Conservation (phyloP, 2,113 vertebrate genomes). For the Notarius lentiginosus region DNA sequence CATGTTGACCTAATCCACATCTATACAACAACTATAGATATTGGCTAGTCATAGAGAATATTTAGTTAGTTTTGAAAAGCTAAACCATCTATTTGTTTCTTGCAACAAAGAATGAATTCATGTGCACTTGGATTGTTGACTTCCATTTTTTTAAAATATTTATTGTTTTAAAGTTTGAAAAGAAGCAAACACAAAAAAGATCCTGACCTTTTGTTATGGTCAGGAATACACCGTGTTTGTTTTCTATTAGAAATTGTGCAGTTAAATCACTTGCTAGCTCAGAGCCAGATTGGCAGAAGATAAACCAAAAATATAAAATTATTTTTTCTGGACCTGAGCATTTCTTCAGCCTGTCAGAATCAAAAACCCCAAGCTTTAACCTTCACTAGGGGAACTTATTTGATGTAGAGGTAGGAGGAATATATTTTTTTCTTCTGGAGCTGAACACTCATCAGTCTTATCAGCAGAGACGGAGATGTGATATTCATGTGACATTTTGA, state of each 20-base stretch:
- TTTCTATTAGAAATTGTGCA: slow-evolving; percentile 47
- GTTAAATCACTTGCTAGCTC: slow-evolving; percentile 48
- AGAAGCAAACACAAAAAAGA: not conserved
- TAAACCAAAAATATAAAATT: slow-evolving; percentile 40
- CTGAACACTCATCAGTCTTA: not conserved
- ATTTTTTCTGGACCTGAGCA: slow-evolving; percentile 5
- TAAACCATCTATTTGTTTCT: not conserved
- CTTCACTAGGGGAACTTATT: not conserved
- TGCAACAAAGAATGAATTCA: not conserved
- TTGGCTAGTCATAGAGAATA: not conserved
- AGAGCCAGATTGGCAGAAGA: slow-evolving; percentile 22
- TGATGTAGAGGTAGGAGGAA: not conserved
- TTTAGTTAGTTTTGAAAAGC: not conserved
- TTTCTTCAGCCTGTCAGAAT: slow-evolving; percentile 26
- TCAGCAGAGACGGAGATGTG: not conserved
- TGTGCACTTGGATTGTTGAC: not conserved
- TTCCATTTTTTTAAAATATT: not conserved
- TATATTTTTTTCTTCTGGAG: not conserved
- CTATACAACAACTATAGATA: not conserved
- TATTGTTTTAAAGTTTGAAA: not conserved
- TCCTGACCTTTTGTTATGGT: not conserved
- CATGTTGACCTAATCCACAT: too few species aligned
- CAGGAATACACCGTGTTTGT: slow-evolving; percentile 44
- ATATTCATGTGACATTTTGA: not conserved
- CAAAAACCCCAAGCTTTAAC: not conserved